Evolutionary conservation across 2,113 vertebrate species (phyloP), one percentile per base, ranked within the genome.

Genomic region (Mystacornis crossleyi): DNA sequence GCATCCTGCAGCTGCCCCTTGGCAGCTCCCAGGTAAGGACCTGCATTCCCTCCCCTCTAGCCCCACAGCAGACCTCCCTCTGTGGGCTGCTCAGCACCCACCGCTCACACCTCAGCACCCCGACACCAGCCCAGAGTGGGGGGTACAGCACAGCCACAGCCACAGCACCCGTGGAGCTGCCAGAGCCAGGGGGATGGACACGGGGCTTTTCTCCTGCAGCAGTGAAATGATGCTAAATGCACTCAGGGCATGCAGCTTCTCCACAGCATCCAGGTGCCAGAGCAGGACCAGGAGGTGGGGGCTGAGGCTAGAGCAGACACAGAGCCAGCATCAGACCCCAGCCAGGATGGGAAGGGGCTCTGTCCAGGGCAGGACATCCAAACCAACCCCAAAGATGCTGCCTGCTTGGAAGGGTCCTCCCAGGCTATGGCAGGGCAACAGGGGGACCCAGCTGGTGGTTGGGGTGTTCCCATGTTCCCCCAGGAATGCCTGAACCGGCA

Each of bases 401-500:
- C 31, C 77, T 50, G 40, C 40, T 47, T 31, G 43, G 18, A 42
- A 79, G 43, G 8, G 23, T 20, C 20, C 24, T 38, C 33, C 23
- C 1, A 0, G 34, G n/a, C n/a, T 79, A 28, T 1, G 5, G 14
- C 42, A n/a, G 45, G 15, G 62, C 29, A 33, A 10, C 1, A 6
- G 33, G 25, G 36, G 43, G 50, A 23, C 17, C 2, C 2, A 1
- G 29, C 0, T 0, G 31, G 18, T 85, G 70, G 74, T 1, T 2
- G 47, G 23, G 10, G 6, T 50, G 24, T 54, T 33, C 45, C 45
- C 19, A 9, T 8, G 6, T 55, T 17, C 24, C 42, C 36, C 23
- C 77, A 99, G 99, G 98, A 98, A 85, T 99, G 99, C 92, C 89
- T 97, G 15, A 97, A 96, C 86, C 96, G 86, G 70, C 98, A 97